Evolutionary conservation across 2,113 vertebrate species (phyloP).

Genomic region (Bambusicola thoracicus): DNA sequence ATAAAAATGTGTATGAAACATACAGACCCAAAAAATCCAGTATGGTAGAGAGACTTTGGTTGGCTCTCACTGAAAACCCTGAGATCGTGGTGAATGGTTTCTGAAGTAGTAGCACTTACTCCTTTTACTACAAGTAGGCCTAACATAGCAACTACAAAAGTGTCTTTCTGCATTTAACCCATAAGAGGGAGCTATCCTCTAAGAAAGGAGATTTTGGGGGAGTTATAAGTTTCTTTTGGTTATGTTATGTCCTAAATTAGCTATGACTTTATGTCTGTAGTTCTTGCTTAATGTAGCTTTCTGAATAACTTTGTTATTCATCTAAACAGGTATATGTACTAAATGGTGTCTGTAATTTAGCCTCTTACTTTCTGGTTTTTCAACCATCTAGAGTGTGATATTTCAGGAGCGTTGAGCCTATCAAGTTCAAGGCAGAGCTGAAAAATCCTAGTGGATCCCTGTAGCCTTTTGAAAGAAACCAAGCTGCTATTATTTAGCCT

Average conservation of each 20-base stretch:
- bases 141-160: background rate
- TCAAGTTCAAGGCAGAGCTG: background rate
- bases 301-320: background rate
- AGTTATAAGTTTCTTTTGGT: background rate
- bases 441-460: background rate
- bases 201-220: background rate
- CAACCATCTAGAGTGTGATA: background rate
- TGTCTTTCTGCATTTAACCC: slow-evolving; percentile 21
- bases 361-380: background rate
- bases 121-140: rapidly evolving
- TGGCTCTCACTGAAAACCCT: background rate
- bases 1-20: background rate
- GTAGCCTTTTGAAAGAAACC: background rate
- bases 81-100: background rate
- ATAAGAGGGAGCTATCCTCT: slow-evolving; percentile 45
- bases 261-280: background rate
- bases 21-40: background rate
- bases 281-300: background rate
- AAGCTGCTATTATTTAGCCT: background rate
- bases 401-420: background rate
- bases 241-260: background rate
- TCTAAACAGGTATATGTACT: background rate
- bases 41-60: background rate
- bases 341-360: background rate
- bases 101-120: background rate